Percentiles rank a stretch among this genome's conserved stretches.
Evolutionary conservation across 2,113 vertebrate genomes (phyloP).

Genomic region (Nanorana parkeri): DNA sequence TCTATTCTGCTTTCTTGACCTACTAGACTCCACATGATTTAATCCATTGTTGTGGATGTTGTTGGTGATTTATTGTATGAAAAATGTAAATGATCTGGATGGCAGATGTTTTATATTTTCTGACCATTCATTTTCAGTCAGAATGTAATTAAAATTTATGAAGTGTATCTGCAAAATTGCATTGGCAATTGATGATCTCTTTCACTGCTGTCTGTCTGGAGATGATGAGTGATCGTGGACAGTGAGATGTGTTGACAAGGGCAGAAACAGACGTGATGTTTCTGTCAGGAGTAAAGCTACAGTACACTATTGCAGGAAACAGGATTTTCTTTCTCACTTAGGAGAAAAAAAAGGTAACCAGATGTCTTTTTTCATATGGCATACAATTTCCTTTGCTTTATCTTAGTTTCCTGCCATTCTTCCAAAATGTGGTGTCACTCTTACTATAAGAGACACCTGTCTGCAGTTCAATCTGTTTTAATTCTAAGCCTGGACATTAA

Average conservation of each 20-base stretch:
- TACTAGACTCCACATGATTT: constrained; percentile 76
- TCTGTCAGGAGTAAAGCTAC: constrained; percentile 73
- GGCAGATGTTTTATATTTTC: constrained; percentile 99
- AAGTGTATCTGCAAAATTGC: constrained; percentile 98
- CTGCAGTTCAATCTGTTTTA: constrained; percentile 55
- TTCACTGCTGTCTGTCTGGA: constrained; percentile 86
- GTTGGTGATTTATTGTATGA: constrained; percentile 90
- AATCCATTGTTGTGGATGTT: constrained; percentile 81
- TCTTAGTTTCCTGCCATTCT: constrained; percentile 65
- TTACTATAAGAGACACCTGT: constrained; percentile 66
- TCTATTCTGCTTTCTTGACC: constrained; percentile 71
- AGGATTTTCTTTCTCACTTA: constrained; percentile 67
- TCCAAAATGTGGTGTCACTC: constrained; percentile 61
- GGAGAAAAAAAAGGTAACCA: constrained; percentile 64
- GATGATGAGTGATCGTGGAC: constrained; percentile 91
- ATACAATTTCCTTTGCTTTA: constrained; percentile 58
- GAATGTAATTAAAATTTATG: constrained; percentile 98
- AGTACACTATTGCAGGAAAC: constrained; percentile 63
- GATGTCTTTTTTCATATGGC: constrained; percentile 64
- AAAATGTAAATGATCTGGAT: constrained; percentile 92
- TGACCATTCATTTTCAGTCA: constrained; percentile 96
- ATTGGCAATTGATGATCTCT: constrained; percentile 93
- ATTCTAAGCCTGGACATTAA: constrained; percentile 48
- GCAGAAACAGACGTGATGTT: constrained; percentile 84
- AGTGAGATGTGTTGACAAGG: constrained; percentile 88